Percentiles rank a stretch among this genome's conserved stretches.
phyloP scores from a whole-genome alignment of 2,888 invertebrate species.

The Macaria notata region DNA sequence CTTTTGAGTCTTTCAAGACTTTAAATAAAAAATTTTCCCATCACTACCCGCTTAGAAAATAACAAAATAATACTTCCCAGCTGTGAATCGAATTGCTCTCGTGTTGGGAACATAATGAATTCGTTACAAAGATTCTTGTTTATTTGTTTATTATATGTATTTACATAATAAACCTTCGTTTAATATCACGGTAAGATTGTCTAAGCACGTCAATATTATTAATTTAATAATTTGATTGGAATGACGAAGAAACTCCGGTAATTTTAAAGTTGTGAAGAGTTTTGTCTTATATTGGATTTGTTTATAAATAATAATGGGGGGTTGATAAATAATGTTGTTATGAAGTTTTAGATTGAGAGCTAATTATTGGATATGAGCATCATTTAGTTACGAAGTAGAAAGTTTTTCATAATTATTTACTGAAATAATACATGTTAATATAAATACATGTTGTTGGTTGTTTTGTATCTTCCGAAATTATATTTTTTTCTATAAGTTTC shows the following conservation, averaged over 20 bases:
- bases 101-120: conserved; percentile 69
- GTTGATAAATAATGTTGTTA: not conserved
- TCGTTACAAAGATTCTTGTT: conserved; percentile 52
- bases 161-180: conserved; percentile 43
- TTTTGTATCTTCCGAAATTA: too few species aligned
- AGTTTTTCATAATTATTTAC: too few species aligned
- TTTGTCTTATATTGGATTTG: conserved; percentile 2
- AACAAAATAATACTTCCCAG: conserved; percentile 64
- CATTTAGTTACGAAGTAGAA: too few species aligned
- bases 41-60: conserved; percentile 48
- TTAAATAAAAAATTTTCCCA: conserved; percentile 9
- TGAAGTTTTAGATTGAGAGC: too few species aligned
- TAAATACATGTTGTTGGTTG: too few species aligned
- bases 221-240: conserved; percentile 24
- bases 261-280: conserved; percentile 5
- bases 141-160: conserved; percentile 34
- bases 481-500: too few species aligned
- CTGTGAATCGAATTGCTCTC: conserved; percentile 76
- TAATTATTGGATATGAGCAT: too few species aligned
- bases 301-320: not conserved
- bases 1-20: too few species aligned
- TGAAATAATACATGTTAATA: too few species aligned
- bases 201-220: conserved; percentile 21
- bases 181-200: conserved; percentile 38
- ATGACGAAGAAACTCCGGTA: not conserved